phyloP scores from a whole-genome alignment of 2,797 vertebrate genomes.

The Siniperca obscura region DNA sequence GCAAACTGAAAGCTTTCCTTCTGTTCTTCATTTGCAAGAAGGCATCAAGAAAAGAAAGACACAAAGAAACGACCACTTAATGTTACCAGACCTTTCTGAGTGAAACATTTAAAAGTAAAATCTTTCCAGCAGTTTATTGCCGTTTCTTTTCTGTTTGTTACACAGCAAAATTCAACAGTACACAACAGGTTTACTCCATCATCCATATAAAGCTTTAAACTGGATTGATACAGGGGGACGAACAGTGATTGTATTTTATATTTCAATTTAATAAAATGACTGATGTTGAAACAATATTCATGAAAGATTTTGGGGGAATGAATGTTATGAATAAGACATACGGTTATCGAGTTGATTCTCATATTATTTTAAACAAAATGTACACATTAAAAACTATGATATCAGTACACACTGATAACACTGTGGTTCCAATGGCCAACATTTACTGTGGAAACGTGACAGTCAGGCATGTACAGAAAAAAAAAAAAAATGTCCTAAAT shows the following conservation, averaged over 20 bases:
- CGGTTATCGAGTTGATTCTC: neutral
- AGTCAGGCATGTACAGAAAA: slow-evolving; percentile 31
- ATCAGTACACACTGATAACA: slow-evolving; percentile 42
- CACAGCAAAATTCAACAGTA: slow-evolving; percentile 41
- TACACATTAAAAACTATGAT: slow-evolving; percentile 38
- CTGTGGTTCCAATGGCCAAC: slow-evolving; percentile 19
- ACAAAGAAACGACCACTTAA: neutral
- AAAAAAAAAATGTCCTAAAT: slow-evolving; percentile 14
- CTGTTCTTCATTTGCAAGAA: slow-evolving; percentile 3
- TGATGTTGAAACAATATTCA: slow-evolving; percentile 4
- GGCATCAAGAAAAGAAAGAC: neutral
- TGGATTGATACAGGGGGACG: slow-evolving; percentile 21
- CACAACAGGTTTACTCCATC: slow-evolving; percentile 44
- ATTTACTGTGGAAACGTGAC: slow-evolving; percentile 21
- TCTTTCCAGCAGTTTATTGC: slow-evolving; percentile 56
- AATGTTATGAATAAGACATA: slow-evolving; percentile 21
- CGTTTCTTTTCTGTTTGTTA: slow-evolving; percentile 36
- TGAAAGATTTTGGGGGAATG: slow-evolving; percentile 10
- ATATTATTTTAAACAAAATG: slow-evolving; percentile 37
- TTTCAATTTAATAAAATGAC: slow-evolving; percentile 39
- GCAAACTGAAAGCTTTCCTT: slow-evolving; percentile 23
- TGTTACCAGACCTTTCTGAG: neutral
- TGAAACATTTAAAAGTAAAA: slow-evolving; percentile 41
- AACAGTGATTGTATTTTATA: slow-evolving; percentile 28
- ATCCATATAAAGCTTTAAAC: slow-evolving; percentile 33